Percentiles rank a stretch among this genome's conserved stretches.
These are phyloP conservation scores for Platypus cylindrus DNA, from an alignment of 2,888 invertebrate species.

Conservation along the genomic window DNA sequence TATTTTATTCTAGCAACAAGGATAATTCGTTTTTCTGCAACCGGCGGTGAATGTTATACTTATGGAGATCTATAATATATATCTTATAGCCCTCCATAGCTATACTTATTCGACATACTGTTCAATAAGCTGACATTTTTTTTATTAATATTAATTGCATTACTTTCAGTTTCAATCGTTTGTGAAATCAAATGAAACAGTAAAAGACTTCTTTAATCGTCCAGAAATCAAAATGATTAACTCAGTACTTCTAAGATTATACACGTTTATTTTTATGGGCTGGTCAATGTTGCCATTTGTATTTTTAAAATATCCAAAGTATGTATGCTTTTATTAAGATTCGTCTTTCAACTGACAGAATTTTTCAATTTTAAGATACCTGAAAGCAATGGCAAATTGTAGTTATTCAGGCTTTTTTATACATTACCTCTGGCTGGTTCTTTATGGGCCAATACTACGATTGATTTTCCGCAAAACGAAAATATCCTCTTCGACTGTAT, in stretches of 20 bases:
- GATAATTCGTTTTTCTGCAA: too few relatives aligned
- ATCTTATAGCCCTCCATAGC: too few relatives aligned
- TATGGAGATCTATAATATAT: too few relatives aligned
- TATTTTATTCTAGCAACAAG: too few relatives aligned
- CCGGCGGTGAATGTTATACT: too few relatives aligned
- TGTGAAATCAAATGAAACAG: conserved; percentile 39
- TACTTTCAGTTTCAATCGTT: conserved; percentile 45
- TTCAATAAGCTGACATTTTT: conserved; percentile 6
- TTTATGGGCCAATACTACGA: conserved; percentile 38
- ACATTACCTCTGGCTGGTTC: conserved; percentile 51
- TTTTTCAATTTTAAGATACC: conserved; percentile 39
- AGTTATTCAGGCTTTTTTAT: conserved; percentile 58
- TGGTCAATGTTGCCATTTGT: conserved; percentile 68
- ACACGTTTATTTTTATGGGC: conserved; percentile 72
- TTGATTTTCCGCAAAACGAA: conserved; percentile 15
- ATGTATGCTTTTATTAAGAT: conserved; percentile 2
- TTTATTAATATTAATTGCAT: conserved; percentile 22
- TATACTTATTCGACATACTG: too few relatives aligned
- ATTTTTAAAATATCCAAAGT: conserved; percentile 48
- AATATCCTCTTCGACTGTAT: background rate
- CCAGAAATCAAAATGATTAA: conserved; percentile 34
- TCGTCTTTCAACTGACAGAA: background rate
- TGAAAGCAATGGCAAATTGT: conserved; percentile 46
- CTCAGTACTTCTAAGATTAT: conserved; percentile 51
- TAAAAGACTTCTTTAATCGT: conserved; percentile 37